These are phyloP conservation scores for Aporophyla lueneburgensis DNA, from an alignment of 2,888 invertebrate species.

Conservation along the genomic window DNA sequence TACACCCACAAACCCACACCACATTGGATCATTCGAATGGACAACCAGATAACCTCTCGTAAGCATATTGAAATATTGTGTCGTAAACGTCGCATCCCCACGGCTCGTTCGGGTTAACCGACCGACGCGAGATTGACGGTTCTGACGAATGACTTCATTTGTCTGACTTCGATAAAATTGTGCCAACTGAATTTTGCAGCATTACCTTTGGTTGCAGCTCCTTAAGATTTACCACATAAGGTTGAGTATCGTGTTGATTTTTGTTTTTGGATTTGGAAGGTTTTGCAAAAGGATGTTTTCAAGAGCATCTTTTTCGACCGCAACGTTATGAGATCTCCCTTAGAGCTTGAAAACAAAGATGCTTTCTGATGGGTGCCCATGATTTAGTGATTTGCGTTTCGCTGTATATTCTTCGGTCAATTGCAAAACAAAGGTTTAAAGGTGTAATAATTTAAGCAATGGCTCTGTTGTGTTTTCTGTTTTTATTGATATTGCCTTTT, in stretches of 20 bases:
- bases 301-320: slow-evolving; percentile 83
- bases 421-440: slow-evolving; percentile 64
- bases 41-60: slow-evolving; percentile 81
- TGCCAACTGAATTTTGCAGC: slow-evolving; percentile 68
- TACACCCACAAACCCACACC: slow-evolving; percentile 54
- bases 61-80: slow-evolving; percentile 90
- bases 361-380: slow-evolving; percentile 80
- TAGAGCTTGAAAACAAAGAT: slow-evolving; percentile 88
- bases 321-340: slow-evolving; percentile 86
- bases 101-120: slow-evolving; percentile 84
- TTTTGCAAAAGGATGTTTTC: slow-evolving; percentile 70
- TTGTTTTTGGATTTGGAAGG: slow-evolving; percentile 3
- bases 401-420: slow-evolving; percentile 62
- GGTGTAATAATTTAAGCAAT: slow-evolving; percentile 52
- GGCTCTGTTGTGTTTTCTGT: slow-evolving; percentile 28
- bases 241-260: slow-evolving; percentile 54
- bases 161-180: slow-evolving; percentile 87
- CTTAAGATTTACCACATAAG: slow-evolving; percentile 44
- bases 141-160: slow-evolving; percentile 89
- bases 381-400: slow-evolving; percentile 84
- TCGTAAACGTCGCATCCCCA: slow-evolving; percentile 86
- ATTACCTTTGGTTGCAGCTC: neutral
- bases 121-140: slow-evolving; percentile 83
- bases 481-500: slow-evolving; percentile 42
- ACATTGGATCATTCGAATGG: slow-evolving; percentile 70